Evolutionary conservation across 2,113 vertebrate species (phyloP), one percentile per base, ranked within the genome.

Genomic region (Passer montanus): DNA sequence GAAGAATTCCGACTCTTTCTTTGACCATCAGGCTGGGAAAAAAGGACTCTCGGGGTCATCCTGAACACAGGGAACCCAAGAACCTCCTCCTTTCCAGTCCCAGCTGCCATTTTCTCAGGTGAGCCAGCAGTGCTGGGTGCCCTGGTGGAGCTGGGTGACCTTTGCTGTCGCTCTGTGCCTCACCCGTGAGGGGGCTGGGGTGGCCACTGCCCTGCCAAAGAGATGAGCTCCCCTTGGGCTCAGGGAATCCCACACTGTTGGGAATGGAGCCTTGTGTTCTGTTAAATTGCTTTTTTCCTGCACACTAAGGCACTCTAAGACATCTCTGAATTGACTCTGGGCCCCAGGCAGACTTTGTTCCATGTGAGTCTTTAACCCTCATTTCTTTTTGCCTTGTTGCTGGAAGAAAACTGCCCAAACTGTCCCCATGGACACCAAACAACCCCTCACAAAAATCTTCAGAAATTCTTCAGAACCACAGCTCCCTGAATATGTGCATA

Each of bases 161-260:
- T 43, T 50, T 2, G 5, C 46, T 14, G 7, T 52, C 24, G 1
- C 28, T 6, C 0, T 0, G 14, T 24, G 59, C 39, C 18, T 9
- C 41, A 1, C 30, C 33, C 39, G 49, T 17, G 58, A 33, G 52
- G 44, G 26, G 13, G 18, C 41, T n/a, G 66, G 41, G 24, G 2
- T 11, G 21, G 87, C 23, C 3, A 0, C 72, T 26, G 31, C 43
- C 33, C 30, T 55, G 80, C 41, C 44, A 15, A 55, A 49, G 33
- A 21, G 31, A 26, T 0, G 1, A 73, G 46, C 6, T 84, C 17
- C 14, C 5, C 6, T 56, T 0, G 1, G 13, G 30, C 56, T 55
- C 1, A 0, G 30, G 39, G 35, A 41, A 6, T 39, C 47, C 59
- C 3, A 1, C 9, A 5, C 5, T 53, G 55, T 3, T 39, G 64